Conservation (phyloP, 2,113 vertebrate species). For the Struthio camelus region DNA sequence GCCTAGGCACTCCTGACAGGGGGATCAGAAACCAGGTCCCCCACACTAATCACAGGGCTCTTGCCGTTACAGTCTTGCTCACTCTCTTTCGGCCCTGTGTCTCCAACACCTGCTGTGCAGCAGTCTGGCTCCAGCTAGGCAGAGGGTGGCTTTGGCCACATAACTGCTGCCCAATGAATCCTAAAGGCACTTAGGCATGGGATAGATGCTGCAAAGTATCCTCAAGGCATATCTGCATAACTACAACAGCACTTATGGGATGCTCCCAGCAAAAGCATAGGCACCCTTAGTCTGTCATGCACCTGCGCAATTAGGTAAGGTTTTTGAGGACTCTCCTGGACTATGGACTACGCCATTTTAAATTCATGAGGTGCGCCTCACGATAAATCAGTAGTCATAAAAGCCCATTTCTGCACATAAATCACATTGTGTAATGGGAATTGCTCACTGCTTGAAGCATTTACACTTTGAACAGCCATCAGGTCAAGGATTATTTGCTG, state of each 20-base stretch:
- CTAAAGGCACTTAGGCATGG: background rate
- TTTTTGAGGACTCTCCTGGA: background rate
- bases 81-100: background rate
- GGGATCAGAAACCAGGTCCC: background rate
- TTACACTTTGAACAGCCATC: background rate
- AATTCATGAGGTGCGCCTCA: background rate
- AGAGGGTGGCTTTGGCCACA: background rate
- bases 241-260: background rate
- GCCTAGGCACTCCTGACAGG: background rate
- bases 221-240: background rate
- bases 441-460: background rate
- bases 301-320: background rate
- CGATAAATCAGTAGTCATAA: background rate
- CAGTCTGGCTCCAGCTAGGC: background rate
- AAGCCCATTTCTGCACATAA: background rate
- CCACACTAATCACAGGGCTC: rapidly evolving
- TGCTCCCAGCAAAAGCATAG: background rate
- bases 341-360: background rate
- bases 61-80: background rate
- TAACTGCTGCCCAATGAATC: background rate
- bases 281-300: rapidly evolving
- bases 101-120: background rate
- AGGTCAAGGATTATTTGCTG: background rate
- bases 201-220: background rate
- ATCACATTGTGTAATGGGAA: background rate